Percentiles rank a stretch among this genome's conserved stretches.
phyloP scores from a whole-genome alignment of 2,113 vertebrate species.

The Urocitellus parryii region DNA sequence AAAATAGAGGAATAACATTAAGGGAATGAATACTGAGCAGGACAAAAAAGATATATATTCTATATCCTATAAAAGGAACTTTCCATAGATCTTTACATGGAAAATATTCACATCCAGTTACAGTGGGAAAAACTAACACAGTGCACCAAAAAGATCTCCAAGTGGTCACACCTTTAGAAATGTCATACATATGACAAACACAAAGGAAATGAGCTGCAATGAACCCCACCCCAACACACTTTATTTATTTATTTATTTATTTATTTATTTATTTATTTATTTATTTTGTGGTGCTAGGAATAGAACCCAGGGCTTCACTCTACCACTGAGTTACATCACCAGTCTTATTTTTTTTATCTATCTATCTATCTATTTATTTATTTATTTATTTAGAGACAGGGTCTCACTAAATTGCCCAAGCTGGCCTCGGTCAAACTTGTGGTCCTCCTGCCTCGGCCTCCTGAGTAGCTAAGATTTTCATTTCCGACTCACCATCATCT shows the following conservation, averaged over 20 bases:
- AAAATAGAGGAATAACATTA: background rate
- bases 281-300: no score
- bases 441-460: no score
- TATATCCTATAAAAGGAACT: no score
- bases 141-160: background rate
- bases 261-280: background rate
- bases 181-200: background rate
- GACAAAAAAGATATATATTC: background rate
- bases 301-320: no score
- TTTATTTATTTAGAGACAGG: no score
- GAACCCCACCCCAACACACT: background rate
- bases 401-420: no score
- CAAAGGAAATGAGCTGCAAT: background rate
- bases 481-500: background rate
- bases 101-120: background rate
- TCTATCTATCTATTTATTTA: no score
- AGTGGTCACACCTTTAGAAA: background rate
- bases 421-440: no score
- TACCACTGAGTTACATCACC: no score
- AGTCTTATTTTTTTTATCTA: no score
- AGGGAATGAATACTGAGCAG: background rate
- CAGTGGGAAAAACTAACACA: background rate
- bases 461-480: background rate
- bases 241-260: background rate
- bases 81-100: background rate